Conservation (phyloP, 1,140 invertebrate species). For the Bombyx mori region ASM3026992v2 NC_085132.1:11511501-11512000, state of each 20-base stretch:
- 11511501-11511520: slow-evolving; percentile 78
- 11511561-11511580: slow-evolving; percentile 83
- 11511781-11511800: slow-evolving; percentile 53
- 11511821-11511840: slow-evolving; percentile 63
- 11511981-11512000: slow-evolving; percentile 71
- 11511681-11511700: slow-evolving; percentile 80
- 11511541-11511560: slow-evolving; percentile 76
- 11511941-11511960: slow-evolving; percentile 46
- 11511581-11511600: slow-evolving; percentile 78
- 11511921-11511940: slow-evolving; percentile 38
- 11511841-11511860: slow-evolving; percentile 23
- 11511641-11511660: too few species aligned
- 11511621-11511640: too few species aligned
- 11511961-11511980: slow-evolving; percentile 48
- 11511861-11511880: background rate
- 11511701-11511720: slow-evolving; percentile 72
- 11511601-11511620: slow-evolving; percentile 71
- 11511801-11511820: slow-evolving; percentile 58
- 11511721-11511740: slow-evolving; percentile 73
- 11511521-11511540: slow-evolving; percentile 76
- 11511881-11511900: background rate
- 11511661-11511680: slow-evolving; percentile 3
- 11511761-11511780: slow-evolving; percentile 76
- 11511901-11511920: background rate
- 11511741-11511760: slow-evolving; percentile 73